Percentiles rank a stretch among this genome's conserved stretches.
These are phyloP conservation scores for Hyla sarda DNA, from an alignment of 2,113 vertebrate species.

Conservation along the genomic window DNA sequence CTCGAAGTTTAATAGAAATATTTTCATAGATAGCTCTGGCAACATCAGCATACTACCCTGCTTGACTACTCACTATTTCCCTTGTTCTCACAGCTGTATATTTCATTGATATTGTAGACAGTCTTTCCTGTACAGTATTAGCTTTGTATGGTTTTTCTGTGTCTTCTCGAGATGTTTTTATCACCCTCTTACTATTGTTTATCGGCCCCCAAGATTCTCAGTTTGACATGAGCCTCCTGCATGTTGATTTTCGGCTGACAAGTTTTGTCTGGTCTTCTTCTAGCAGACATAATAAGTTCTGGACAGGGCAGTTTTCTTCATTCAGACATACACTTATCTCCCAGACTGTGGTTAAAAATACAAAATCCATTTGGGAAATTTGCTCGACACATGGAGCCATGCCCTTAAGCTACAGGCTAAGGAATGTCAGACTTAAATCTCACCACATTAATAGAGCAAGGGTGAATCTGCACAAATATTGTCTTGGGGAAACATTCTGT, in stretches of 20 bases:
- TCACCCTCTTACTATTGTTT: constrained; percentile 65
- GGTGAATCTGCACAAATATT: constrained; percentile 56
- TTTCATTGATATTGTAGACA: constrained; percentile 1
- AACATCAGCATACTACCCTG: neutral
- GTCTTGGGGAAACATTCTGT: constrained; percentile 22
- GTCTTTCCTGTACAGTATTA: neutral
- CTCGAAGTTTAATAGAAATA: neutral
- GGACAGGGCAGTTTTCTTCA: constrained; percentile 66
- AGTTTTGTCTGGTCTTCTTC: constrained; percentile 61
- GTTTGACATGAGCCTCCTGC: constrained; percentile 69
- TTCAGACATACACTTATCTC: constrained; percentile 67
- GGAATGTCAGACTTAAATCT: constrained; percentile 53
- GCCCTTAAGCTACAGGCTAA: constrained; percentile 65
- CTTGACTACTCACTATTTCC: neutral
- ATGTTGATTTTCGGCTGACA: constrained; percentile 56
- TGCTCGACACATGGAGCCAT: constrained; percentile 52
- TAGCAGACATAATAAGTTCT: constrained; percentile 68
- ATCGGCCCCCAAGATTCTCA: constrained; percentile 69
- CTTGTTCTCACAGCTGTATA: neutral
- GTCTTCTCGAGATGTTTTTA: constrained; percentile 38
- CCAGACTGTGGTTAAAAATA: constrained; percentile 65
- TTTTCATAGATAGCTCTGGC: neutral
- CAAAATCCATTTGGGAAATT: constrained; percentile 64
- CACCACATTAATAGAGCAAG: constrained; percentile 43
- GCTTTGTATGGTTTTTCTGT: neutral